Base-by-base conservation (phyloP, 2,797 vertebrate species). In the Cynopterus sphinx region DNA sequence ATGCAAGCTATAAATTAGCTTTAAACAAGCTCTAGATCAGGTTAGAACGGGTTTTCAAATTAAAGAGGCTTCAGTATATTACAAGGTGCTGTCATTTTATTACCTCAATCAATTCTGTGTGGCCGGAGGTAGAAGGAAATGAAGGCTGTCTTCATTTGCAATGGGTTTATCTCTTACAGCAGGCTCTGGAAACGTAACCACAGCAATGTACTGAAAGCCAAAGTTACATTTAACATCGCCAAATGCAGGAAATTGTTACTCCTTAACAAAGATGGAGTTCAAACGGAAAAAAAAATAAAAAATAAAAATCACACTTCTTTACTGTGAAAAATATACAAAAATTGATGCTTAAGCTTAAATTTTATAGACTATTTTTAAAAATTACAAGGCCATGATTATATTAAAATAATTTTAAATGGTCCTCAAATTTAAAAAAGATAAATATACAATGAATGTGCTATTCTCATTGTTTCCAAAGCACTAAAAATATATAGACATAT, bases 31-130 rank as follows among this genome's bases (percentile, higher is more conserved):
- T 96, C 97, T 98, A 98, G 98, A 98, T 98, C 98, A 99, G 98
- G 98, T 95, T 95, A 97, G 98, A 99, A 99, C 98, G 97, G 98
- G 98, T 98, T 99, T 98, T 98, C 97, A 95, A 98, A 99, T 99
- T 99, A 99, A 99, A 99, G 98, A 98, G 98, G 98, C 93, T 97
- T 98, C 98, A 98, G 96, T 99, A 99, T 98, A 99, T 99, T 99
- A 99, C 97, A 98, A 91, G 97, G 97, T 98, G 98, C 98, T 99
- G 99, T 99, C 99, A 98, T 99, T 99, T 99, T 99, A 99, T 99
- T 99, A 99, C 98, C 97, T 98, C 98, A 99, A 99, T 99, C 99
- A 99, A 99, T 99, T 99, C 98, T 98, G 97, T 83, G 95, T 98
- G 98, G 98, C 98, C 99, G 97, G 81, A 98, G 98, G 98, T 98